Base-by-base conservation (phyloP, 2,113 vertebrate genomes). In the Apeltes quadracus region DNA sequence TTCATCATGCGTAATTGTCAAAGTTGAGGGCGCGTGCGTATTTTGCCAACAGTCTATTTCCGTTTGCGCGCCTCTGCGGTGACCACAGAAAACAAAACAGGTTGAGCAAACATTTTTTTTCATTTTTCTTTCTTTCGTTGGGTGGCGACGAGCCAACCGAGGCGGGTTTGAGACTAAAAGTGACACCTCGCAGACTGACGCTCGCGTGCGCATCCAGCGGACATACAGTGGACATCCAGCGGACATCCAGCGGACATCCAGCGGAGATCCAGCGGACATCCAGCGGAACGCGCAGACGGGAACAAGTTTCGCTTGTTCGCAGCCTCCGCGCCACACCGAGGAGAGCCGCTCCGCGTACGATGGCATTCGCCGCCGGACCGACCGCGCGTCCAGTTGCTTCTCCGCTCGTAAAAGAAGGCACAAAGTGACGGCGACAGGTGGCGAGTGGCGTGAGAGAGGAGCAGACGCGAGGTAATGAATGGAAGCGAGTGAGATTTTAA, bases 391-490 rank as follows among this genome's bases (percentile, higher is more conserved):
- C 18, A 27, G 66, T 74, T 44, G 15, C 53, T 48, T 41, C 36
- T 44, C 7, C 23, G 32, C 10, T 34, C 2, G 25, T 7, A 22
- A 53, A 34, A 36, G 22, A 34, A 36, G 22, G 16, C 43, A 4
- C 22, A 34, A 3, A 51, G 67, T 9, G 36, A 4, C 6, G 41
- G 8, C 50, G 36, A 58, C 39, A 54, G 13, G 51, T 75, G 84
- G 62, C 44, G 44, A 54, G 38, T 1, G 39, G 38, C 5, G 63
- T 8, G 20, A 46, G 25, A 61, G 48, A 66, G 23, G 38, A 70
- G 1, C 48, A 36, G 39, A 61, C 18, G 36, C 50, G 77, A 61
- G 88, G 86, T 90, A 79, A 87, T n/a, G n/a, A n/a, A n/a, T n/a
- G 81, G 4, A 44, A 43, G 0, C 29, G 13, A 2, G 5, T 0